Evolutionary conservation across 2,888 invertebrate genomes (phyloP).

Genomic region (Lampropteryx suffumata): DNA sequence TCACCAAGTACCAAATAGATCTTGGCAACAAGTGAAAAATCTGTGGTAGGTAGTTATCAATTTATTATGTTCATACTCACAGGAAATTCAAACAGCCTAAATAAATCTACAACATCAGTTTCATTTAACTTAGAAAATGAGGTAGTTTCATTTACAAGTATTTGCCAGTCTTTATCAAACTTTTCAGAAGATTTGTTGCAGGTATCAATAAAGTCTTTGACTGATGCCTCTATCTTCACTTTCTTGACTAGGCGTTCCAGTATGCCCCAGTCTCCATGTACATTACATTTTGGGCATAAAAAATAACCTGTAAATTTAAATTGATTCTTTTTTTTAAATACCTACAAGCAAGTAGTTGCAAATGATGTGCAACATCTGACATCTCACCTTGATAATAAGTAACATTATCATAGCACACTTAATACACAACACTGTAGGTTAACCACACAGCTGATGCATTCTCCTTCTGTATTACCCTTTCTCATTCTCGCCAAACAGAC

Average conservation of each 20-base stretch:
- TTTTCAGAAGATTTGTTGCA: constrained; percentile 55
- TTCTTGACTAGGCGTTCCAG: constrained; percentile 80
- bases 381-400: too few species aligned
- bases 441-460: too few species aligned
- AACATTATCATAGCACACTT: too few species aligned
- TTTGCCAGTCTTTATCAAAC: constrained; percentile 74
- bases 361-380: too few species aligned
- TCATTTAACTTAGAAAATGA: constrained; percentile 70
- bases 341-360: too few species aligned
- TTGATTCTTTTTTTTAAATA: too few species aligned
- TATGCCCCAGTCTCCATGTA: constrained; percentile 85
- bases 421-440: too few species aligned
- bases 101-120: constrained; percentile 67
- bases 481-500: too few species aligned
- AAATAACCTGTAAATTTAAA: constrained; percentile 83
- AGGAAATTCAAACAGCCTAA: constrained; percentile 82
- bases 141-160: constrained; percentile 63
- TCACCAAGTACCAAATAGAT: too few species aligned
- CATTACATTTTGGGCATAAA: constrained; percentile 86
- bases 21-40: too few species aligned
- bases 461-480: too few species aligned
- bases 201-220: constrained; percentile 63
- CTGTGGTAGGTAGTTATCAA: too few species aligned
- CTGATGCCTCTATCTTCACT: constrained; percentile 56
- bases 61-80: constrained; percentile 61